Base-by-base conservation (phyloP, 2,113 vertebrate species). In the Rhynchomys soricoides region DNA sequence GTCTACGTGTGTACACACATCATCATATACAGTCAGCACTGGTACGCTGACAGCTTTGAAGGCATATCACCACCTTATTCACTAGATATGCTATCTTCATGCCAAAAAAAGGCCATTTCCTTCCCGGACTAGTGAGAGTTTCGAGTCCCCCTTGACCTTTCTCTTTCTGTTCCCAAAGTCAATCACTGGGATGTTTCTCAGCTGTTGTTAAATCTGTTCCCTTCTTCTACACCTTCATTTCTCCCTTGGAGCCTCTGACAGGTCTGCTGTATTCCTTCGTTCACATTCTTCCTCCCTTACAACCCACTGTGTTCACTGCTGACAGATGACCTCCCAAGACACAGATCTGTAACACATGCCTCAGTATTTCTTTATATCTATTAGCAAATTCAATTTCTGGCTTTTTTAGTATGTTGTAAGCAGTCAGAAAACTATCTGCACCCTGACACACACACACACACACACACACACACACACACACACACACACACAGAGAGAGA, bases 341-440 rank as follows among this genome's bases (percentile, higher is more conserved):
- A 94, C 75, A 85, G 37, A 79, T 85, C 70, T 95, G 43, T 57
- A 91, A 87, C 43, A 79, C 16, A 37, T 3, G 24, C 57, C 74
- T 93, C 45, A 55, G 15, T 31, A 70, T 75, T 91, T 97, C 57
- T 43, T 95, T 79, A 43, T 2, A 50, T 21, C 31, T 78, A 75
- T 77, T 45, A 91, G 24, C 22, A 89, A 93, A 87, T 50, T 89
- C 86, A 91, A 29, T 71, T 94, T 86, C 77, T 79, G 34, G 45
- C 37, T 91, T 93, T 70, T 81, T 55, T n/a, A 37, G 70, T 17
- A 21, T 50, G 45, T 13, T 43, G 9, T 29, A 55, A 31, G 79
- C 75, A 86, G 55, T 29, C 29, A 52, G 10, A 52, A 40, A 11
- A 62, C 15, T 71, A 77, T 52, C 78, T 81, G 50, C 7, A 5